Evolutionary conservation across 2,888 invertebrate species (phyloP).

Genomic region (Mesochorus sp.): DNA sequence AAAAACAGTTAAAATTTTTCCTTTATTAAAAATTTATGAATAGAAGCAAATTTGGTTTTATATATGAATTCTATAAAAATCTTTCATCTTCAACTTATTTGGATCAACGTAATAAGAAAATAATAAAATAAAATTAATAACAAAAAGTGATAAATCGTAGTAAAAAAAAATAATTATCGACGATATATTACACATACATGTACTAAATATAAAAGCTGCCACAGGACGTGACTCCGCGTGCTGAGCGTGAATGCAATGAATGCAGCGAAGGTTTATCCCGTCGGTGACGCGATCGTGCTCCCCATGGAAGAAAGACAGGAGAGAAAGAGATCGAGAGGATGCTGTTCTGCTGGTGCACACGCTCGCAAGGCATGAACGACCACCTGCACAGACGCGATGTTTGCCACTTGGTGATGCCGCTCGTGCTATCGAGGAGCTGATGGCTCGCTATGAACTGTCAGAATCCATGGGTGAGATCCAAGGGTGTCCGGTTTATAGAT

Average conservation of each 20-base stretch:
- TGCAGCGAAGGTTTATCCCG: constrained; percentile 48
- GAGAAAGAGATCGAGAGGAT: constrained; percentile 25
- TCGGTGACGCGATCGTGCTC: constrained; percentile 51
- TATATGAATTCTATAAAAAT: too few relatives aligned
- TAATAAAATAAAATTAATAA: too few relatives aligned
- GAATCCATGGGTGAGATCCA: too few relatives aligned
- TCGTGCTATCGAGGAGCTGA: constrained; percentile 48
- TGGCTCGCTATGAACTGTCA: too few relatives aligned
- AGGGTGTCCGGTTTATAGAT: background rate
- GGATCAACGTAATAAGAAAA: too few relatives aligned
- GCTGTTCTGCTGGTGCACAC: constrained; percentile 10
- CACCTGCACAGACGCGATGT: constrained; percentile 51
- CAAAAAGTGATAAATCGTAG: too few relatives aligned
- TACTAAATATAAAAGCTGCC: constrained; percentile 16
- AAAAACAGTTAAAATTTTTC: too few relatives aligned
- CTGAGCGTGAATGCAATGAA: constrained; percentile 37
- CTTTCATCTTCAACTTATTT: too few relatives aligned
- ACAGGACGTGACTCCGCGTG: constrained; percentile 25
- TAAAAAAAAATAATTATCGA: too few relatives aligned
- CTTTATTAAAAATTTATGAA: too few relatives aligned
- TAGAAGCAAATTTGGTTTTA: too few relatives aligned
- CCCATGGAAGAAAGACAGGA: constrained; percentile 33
- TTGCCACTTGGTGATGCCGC: constrained; percentile 44
- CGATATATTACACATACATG: too few relatives aligned
- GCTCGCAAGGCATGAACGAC: constrained; percentile 29